Conservation (phyloP, 1,140 invertebrate genomes). For the Musca vetustissima region DNA sequence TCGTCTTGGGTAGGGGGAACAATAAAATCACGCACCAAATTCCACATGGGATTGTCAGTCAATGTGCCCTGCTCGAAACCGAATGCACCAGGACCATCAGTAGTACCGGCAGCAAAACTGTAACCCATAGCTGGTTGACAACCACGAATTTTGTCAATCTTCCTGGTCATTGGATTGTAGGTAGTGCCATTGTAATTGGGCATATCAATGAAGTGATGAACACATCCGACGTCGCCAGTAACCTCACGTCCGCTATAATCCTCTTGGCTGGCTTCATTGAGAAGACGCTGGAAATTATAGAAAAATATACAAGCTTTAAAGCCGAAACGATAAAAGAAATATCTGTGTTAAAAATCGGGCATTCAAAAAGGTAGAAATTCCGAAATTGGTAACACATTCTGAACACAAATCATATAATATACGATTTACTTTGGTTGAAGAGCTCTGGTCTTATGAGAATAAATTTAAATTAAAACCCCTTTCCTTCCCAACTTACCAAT, state of each 20-base stretch:
- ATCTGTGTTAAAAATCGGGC: too few relatives aligned
- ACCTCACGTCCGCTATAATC: constrained; percentile 60
- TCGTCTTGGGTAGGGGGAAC: constrained; percentile 69
- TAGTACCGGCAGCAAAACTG: constrained; percentile 92
- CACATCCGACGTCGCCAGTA: constrained; percentile 69
- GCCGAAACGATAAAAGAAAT: not conserved
- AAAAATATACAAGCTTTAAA: too few relatives aligned
- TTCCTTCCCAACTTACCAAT: constrained; percentile 66
- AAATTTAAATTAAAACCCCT: too few relatives aligned
- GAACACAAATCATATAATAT: too few relatives aligned
- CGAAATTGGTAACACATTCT: too few relatives aligned
- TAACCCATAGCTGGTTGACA: constrained; percentile 90
- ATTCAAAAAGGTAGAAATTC: too few relatives aligned
- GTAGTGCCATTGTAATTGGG: constrained; percentile 63
- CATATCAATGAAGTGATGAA: constrained; percentile 88
- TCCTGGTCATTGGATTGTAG: constrained; percentile 61
- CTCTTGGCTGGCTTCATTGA: constrained; percentile 47
- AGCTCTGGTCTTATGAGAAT: too few relatives aligned
- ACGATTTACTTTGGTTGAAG: too few relatives aligned
- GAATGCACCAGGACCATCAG: constrained; percentile 89
- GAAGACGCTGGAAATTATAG: constrained; percentile 31
- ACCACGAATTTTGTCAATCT: constrained; percentile 64
- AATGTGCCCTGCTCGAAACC: constrained; percentile 81
- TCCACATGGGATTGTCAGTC: constrained; percentile 77
- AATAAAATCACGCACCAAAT: constrained; percentile 73